A percentile compares a stretch with the other conserved stretches of the same genome.
phyloP scores from a whole-genome alignment of 1,140 invertebrate species.

The Leptinotarsa texana region DNA sequence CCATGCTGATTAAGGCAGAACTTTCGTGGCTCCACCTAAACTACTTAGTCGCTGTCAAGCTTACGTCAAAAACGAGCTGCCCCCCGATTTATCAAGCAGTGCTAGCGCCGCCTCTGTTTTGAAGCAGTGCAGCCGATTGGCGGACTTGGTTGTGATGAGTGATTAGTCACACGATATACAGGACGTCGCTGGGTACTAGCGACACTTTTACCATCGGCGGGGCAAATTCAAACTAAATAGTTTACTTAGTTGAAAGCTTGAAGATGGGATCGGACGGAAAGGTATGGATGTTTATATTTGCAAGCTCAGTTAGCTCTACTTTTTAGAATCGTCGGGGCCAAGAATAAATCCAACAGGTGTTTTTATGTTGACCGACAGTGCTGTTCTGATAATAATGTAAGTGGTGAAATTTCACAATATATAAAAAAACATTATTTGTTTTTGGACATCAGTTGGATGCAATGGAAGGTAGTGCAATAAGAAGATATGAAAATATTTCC shows the following conservation, averaged over 20 bases:
- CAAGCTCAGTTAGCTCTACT: not conserved
- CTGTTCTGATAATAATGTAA: too few species aligned
- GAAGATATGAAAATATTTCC: too few species aligned
- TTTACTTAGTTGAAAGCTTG: conserved; percentile 35
- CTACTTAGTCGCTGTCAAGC: conserved; percentile 54
- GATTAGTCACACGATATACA: conserved; percentile 45
- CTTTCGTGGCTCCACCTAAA: conserved; percentile 53
- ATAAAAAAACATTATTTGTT: too few species aligned
- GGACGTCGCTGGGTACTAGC: conserved; percentile 47
- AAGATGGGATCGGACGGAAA: conserved; percentile 29
- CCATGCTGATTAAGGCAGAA: conserved; percentile 55
- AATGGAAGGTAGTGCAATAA: too few species aligned
- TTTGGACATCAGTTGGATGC: too few species aligned
- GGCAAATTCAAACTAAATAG: conserved; percentile 34
- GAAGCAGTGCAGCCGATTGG: conserved; percentile 46
- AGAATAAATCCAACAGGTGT: not conserved
- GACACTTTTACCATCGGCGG: conserved; percentile 45
- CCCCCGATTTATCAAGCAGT: conserved; percentile 53
- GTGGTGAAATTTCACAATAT: too few species aligned
- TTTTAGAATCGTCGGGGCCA: not conserved
- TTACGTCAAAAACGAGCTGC: conserved; percentile 51
- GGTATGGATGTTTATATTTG: not conserved
- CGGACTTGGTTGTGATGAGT: conserved; percentile 50
- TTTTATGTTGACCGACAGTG: too few species aligned
- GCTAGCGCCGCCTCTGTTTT: conserved; percentile 51